Evolutionary conservation across 2,888 invertebrate genomes (phyloP), one percentile per base, ranked within the genome.

Genomic region (Imbricaverruca yamaguchii): DNA sequence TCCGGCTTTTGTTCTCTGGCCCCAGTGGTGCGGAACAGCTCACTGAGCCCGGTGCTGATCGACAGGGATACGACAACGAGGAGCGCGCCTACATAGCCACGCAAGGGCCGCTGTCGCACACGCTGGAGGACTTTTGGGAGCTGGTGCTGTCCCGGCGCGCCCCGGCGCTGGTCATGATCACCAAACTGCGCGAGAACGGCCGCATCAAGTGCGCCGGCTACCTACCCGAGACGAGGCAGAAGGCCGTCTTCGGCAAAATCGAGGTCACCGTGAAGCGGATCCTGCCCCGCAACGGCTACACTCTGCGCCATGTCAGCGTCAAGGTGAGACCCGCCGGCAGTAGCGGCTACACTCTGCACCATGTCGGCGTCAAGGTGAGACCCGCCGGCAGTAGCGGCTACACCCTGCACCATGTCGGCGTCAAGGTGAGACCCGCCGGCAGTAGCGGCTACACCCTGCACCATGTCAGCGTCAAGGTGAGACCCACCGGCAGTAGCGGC

Each of bases 51-150:
- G 39, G 39, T 39, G 39, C 39, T 39, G 39, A 39, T 39, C 39
- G 59, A 80, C 88, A 96, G 96, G 96, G 96, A 83, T 95, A 95
- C 85, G 95, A 96, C 86, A 94, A 93, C 85, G 93, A 94, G 83
- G 92, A 92, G 82, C 92, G 92, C 85, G 92, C 93, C 79, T 97
- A 95, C 88, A 94, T 97, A 82, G 97, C 96, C 21, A 95, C 96
- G 0, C 97, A 97, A 88, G 97, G 96, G 13, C 97, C 97, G 0
- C 90, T 97, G 86, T 90, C 93, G 55, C 94, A 96, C 87, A 97
- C 97, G 0, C 92, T 96, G 81, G 91, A 91, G 84, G 96, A 97
- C 86, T 96, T 96, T 87, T 97, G 96, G 96, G 90, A 91, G 63
- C 95, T 96, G 95, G 91, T 95, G 80, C 78, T 83, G 81, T 82